phyloP scores from a whole-genome alignment of 2,888 invertebrate species.

The Sceliomorpha sp. region DNA sequence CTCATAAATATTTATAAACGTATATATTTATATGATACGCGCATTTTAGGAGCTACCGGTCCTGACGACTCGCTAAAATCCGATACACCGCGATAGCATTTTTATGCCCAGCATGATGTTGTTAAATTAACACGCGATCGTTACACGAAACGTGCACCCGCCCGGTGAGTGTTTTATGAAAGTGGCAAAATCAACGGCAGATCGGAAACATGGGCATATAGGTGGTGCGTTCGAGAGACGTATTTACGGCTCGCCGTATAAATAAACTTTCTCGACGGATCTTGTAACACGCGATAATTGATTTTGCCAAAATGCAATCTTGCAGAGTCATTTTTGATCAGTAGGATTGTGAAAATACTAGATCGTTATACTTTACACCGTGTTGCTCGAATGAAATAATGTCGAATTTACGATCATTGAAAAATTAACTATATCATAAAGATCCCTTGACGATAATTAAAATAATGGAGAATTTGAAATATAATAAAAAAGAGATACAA shows the following conservation, averaged over 20 bases:
- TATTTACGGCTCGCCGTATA: conserved; percentile 35
- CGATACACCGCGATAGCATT: conserved; percentile 32
- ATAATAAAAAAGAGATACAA: too few relatives aligned
- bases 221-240: conserved; percentile 23
- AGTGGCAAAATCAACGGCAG: conserved; percentile 50
- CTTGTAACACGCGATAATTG: conserved; percentile 43
- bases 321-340: conserved; percentile 16
- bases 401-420: too few relatives aligned
- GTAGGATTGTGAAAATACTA: too few relatives aligned
- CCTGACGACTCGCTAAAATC: conserved; percentile 31
- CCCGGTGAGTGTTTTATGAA: conserved; percentile 47
- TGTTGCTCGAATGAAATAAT: too few relatives aligned
- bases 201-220: conserved; percentile 33
- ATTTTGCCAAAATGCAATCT: conserved; percentile 17
- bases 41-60: conserved; percentile 29
- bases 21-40: too few relatives aligned
- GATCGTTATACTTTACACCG: too few relatives aligned
- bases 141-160: conserved; percentile 46
- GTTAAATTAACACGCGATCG: conserved; percentile 50
- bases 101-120: conserved; percentile 30
- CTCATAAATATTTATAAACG: neutral
- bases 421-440: too few relatives aligned
- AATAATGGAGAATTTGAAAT: too few relatives aligned
- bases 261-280: conserved; percentile 48
- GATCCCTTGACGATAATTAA: too few relatives aligned